A percentile compares a stretch with the other conserved stretches of the same genome.
Conservation (phyloP, 2,888 invertebrate genomes). For the Drosophila kanekoi region DNA sequence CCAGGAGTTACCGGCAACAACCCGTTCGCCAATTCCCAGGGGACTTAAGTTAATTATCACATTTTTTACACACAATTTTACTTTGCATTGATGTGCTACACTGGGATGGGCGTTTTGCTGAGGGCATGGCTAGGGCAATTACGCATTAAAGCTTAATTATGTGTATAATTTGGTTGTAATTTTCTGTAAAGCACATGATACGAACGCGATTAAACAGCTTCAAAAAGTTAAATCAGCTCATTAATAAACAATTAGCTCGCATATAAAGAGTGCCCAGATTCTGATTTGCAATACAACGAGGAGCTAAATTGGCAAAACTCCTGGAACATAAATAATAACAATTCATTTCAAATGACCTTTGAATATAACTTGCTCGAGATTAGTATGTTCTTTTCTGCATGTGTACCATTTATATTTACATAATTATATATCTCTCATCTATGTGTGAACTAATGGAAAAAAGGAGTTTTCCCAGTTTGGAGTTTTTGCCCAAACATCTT, state of each 20-base stretch:
- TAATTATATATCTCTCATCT: too few relatives aligned
- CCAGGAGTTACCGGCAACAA: slow-evolving; percentile 22
- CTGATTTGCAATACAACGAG: not conserved
- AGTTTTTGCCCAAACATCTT: too few relatives aligned
- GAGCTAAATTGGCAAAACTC: not conserved
- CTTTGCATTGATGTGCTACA: slow-evolving; percentile 72
- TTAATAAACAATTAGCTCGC: slow-evolving; percentile 64
- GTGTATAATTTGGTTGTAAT: slow-evolving; percentile 78
- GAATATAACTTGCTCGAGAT: too few relatives aligned
- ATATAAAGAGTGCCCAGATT: slow-evolving; percentile 16
- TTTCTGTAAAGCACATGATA: slow-evolving; percentile 66
- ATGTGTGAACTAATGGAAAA: too few relatives aligned
- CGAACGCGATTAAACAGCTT: slow-evolving; percentile 59
- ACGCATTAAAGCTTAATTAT: slow-evolving; percentile 74
- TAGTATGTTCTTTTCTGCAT: too few relatives aligned
- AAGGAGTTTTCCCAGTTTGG: too few relatives aligned
- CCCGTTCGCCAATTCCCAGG: slow-evolving; percentile 57
- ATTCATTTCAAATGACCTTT: too few relatives aligned
- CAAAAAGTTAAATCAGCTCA: slow-evolving; percentile 71
- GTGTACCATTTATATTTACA: too few relatives aligned
- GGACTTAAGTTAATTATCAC: slow-evolving; percentile 80
- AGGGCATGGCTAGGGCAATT: slow-evolving; percentile 38
- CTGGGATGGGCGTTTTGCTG: slow-evolving; percentile 17
- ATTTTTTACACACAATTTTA: slow-evolving; percentile 80
- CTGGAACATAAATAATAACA: too few relatives aligned